A percentile compares a stretch with the other conserved stretches of the same genome.
Conservation (phyloP, 2,113 vertebrate genomes). For the Loxodonta africana region DNA sequence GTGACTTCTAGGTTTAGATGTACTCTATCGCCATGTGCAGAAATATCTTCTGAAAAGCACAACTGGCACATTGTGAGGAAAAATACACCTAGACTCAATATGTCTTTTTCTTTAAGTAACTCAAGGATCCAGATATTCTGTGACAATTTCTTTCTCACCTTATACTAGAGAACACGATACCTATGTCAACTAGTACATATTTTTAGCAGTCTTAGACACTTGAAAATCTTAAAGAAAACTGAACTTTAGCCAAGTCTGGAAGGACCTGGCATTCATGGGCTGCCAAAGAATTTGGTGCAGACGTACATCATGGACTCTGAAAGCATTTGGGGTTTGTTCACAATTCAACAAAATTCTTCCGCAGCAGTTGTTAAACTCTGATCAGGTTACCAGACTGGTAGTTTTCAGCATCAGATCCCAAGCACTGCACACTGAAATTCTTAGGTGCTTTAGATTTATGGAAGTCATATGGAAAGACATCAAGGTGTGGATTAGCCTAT, state of each 20-base stretch:
- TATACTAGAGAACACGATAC: background rate
- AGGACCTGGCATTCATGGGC: conserved; percentile 37
- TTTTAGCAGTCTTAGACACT: background rate
- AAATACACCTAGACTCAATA: background rate
- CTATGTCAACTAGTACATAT: background rate
- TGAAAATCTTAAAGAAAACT: conserved; percentile 48
- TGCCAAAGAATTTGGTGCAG: conserved; percentile 35
- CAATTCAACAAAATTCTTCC: conserved; percentile 57
- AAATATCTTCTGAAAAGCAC: conserved; percentile 48
- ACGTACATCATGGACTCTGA: background rate
- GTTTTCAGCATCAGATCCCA: conserved; percentile 25
- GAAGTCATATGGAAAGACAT: conserved; percentile 63
- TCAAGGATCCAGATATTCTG: background rate
- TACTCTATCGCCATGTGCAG: background rate
- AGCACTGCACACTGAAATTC: conserved; percentile 44
- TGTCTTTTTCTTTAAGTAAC: background rate
- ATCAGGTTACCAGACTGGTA: conserved; percentile 37
- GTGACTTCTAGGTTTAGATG: background rate
- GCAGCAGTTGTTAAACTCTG: background rate
- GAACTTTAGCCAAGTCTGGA: conserved; percentile 4
- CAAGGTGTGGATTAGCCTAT: conserved; percentile 48
- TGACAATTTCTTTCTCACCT: conserved; percentile 2
- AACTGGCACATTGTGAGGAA: background rate
- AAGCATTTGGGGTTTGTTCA: conserved; percentile 56
- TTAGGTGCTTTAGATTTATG: conserved; percentile 71